Conservation (phyloP, 2,113 vertebrate genomes). For the Catagonus wagneri region DNA sequence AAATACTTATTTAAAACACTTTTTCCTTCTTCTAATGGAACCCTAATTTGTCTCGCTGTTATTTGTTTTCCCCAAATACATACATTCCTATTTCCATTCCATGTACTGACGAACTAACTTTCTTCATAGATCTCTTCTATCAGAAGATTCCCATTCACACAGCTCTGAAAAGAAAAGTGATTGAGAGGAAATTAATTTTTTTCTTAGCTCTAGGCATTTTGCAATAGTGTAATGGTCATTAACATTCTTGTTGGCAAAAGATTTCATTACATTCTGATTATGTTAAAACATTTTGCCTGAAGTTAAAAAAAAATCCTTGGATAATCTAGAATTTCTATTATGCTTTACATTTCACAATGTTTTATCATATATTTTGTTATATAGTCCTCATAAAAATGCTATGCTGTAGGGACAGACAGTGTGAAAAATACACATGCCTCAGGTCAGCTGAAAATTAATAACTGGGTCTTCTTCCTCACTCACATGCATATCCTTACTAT, state of each 20-base stretch:
- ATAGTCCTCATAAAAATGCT: not conserved
- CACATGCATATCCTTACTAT: not conserved
- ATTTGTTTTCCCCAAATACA: not conserved
- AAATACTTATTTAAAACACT: not conserved
- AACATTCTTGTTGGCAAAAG: conserved; percentile 33
- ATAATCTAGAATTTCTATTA: conserved; percentile 37
- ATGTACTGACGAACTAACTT: not conserved
- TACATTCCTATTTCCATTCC: not conserved
- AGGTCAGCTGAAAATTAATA: not conserved
- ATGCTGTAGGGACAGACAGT: not conserved
- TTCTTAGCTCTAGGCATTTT: conserved; percentile 30
- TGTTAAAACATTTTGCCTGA: conserved; percentile 10
- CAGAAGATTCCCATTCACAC: not conserved
- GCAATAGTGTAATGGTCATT: not conserved
- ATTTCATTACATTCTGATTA: conserved; percentile 17
- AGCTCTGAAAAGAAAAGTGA: conserved; percentile 22
- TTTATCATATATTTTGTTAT: conserved; percentile 29
- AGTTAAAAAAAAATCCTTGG: not conserved
- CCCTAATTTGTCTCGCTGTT: not conserved
- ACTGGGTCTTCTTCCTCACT: not conserved
- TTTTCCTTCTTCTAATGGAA: not conserved
- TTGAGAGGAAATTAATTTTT: not conserved
- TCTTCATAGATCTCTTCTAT: not conserved
- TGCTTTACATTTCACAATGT: not conserved
- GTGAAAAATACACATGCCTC: not conserved